phyloP scores from a whole-genome alignment of 2,888 invertebrate species.

The Melitaea athalia region DNA sequence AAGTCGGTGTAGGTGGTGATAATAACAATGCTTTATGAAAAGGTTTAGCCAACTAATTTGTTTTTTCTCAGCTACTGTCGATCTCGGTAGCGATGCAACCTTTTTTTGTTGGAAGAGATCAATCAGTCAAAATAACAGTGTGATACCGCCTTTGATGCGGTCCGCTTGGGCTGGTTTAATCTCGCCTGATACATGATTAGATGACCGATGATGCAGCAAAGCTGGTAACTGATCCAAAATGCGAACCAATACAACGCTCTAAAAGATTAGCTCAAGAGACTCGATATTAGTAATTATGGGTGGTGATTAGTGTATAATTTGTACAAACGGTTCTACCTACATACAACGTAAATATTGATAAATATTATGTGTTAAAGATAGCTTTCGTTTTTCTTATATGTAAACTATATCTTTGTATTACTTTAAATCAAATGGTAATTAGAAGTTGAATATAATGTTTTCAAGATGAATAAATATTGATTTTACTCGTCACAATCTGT shows the following conservation, averaged over 20 bases:
- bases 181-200: conserved; percentile 80
- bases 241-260: conserved; percentile 65
- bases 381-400: no score
- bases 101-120: conserved; percentile 79
- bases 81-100: conserved; percentile 79
- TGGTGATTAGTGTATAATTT: not conserved
- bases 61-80: conserved; percentile 82
- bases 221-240: conserved; percentile 72
- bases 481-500: not conserved
- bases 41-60: conserved; percentile 82
- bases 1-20: conserved; percentile 76
- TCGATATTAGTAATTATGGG: conserved; percentile 31
- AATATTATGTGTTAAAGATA: not conserved
- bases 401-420: not conserved
- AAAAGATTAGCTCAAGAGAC: conserved; percentile 56
- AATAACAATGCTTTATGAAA: conserved; percentile 81
- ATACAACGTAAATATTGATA: not conserved
- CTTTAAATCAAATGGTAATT: not conserved
- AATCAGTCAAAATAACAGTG: conserved; percentile 83
- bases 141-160: conserved; percentile 82
- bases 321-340: not conserved
- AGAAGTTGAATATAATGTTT: not conserved
- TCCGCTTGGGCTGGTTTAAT: conserved; percentile 80
- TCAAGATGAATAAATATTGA: conserved; percentile 8
- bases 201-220: conserved; percentile 80